These are phyloP conservation scores for Stenolophus ochropezus DNA, from an alignment of 2,888 invertebrate genomes.

Conservation along the genomic window DNA sequence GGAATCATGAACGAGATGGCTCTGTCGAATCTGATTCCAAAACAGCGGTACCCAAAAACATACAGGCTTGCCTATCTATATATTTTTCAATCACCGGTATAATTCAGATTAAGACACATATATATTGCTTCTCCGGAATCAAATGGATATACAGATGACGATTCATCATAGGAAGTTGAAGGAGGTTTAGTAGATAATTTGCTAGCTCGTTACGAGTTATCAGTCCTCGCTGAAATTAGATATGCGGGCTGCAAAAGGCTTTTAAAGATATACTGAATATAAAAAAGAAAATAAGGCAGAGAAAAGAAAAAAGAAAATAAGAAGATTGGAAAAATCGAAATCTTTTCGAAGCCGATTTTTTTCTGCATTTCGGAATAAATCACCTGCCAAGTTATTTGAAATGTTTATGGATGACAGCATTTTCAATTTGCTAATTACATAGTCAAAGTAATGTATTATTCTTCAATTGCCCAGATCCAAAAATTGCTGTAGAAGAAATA, in stretches of 20 bases:
- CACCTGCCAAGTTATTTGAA: not conserved
- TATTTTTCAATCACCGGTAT: no score
- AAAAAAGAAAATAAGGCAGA: not conserved
- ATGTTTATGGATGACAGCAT: constrained; percentile 17
- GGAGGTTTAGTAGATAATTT: constrained; percentile 35
- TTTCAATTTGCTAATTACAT: not conserved
- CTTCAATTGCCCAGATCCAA: constrained; percentile 8
- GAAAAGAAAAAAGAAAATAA: not conserved
- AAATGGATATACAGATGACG: constrained; percentile 6
- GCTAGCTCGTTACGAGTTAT: constrained; percentile 13
- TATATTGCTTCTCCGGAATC: constrained; percentile 29
- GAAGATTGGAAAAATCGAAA: not conserved
- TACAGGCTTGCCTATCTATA: no score
- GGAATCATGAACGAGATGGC: no score
- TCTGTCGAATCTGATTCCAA: no score
- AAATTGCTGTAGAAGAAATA: constrained; percentile 1
- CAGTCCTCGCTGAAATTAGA: constrained; percentile 12
- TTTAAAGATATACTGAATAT: not conserved
- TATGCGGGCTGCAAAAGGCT: not conserved
- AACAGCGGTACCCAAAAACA: no score
- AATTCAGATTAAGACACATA: not conserved
- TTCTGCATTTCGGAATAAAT: constrained; percentile 7
- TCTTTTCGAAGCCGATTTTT: not conserved
- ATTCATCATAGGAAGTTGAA: constrained; percentile 20
- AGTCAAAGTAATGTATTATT: constrained; percentile 4